Evolutionary conservation across 2,797 vertebrate species (phyloP).

Genomic region (Semotilus atromaculatus): DNA sequence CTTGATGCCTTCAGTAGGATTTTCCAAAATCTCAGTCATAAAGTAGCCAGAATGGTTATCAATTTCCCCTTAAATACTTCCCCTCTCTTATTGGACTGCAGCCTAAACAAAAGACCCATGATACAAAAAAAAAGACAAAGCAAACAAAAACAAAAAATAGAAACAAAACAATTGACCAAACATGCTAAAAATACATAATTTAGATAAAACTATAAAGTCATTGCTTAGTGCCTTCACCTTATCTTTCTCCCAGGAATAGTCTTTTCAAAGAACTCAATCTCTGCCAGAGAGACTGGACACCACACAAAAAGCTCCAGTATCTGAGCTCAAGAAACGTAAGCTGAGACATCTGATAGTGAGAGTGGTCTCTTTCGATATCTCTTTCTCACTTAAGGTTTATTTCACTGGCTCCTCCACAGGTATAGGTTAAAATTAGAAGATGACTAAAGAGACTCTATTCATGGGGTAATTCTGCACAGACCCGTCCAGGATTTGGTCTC

Average conservation of each 20-base stretch:
- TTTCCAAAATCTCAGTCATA: background rate
- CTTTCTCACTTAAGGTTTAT: background rate
- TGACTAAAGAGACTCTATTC: conserved; percentile 8
- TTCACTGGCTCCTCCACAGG: background rate
- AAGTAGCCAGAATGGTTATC: background rate
- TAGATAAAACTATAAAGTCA: background rate
- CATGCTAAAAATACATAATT: background rate
- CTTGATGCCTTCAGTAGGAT: background rate
- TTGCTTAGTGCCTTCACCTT: background rate
- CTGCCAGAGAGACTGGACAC: conserved; percentile 4
- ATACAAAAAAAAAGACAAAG: too few relatives aligned
- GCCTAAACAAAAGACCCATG: background rate
- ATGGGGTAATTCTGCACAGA: conserved; percentile 18
- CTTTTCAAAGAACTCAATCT: conserved; percentile 17
- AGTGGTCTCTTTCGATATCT: conserved; percentile 9
- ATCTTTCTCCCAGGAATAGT: background rate
- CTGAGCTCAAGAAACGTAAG: conserved; percentile 34
- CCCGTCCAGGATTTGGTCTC: background rate
- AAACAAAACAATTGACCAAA: background rate
- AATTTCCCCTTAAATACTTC: background rate
- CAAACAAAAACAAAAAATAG: too few relatives aligned
- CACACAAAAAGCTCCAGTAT: conserved; percentile 31
- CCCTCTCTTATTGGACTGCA: too few relatives aligned
- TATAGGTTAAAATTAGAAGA: conserved; percentile 4
- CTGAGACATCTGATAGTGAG: conserved; percentile 30